Evolutionary conservation across 30 jellyfish, hydroid and myxozoan species (phyloP).

Genomic region (Hydractinia symbiolongicarpus): DNA sequence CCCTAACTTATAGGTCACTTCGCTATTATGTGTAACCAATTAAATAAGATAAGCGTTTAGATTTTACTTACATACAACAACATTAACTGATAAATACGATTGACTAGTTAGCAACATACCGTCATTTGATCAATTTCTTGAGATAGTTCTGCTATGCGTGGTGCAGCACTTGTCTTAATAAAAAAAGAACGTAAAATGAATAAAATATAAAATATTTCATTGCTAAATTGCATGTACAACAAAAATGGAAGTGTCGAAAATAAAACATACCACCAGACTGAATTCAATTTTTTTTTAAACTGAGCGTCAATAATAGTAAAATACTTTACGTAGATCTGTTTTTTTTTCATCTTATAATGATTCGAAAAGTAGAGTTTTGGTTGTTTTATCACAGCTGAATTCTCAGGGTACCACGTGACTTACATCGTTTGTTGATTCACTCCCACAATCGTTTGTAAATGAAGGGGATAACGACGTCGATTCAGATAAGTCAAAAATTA

Average conservation of each 20-base stretch:
- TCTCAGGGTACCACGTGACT: neutral
- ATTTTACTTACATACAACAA: too few species aligned
- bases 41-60: too few species aligned
- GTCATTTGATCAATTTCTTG: conserved; percentile 42
- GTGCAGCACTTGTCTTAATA: conserved; percentile 31
- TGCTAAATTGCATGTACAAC: neutral
- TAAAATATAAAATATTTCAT: neutral
- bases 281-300: too few species aligned
- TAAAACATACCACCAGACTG: neutral
- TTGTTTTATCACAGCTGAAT: too few species aligned
- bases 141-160: conserved; percentile 36
- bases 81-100: neutral
- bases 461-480: conserved; percentile 74
- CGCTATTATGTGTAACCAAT: too few species aligned
- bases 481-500: conserved; percentile 79
- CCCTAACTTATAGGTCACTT: too few species aligned
- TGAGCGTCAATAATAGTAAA: too few species aligned
- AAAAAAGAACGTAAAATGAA: neutral
- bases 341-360: too few species aligned
- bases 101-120: conserved; percentile 16
- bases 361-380: too few species aligned
- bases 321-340: too few species aligned
- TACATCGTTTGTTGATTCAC: conserved; percentile 34
- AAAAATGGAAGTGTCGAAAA: neutral
- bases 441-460: conserved; percentile 30